Conservation (phyloP, 2,797 vertebrate genomes). For the Dendrocincla tyrannina region DNA sequence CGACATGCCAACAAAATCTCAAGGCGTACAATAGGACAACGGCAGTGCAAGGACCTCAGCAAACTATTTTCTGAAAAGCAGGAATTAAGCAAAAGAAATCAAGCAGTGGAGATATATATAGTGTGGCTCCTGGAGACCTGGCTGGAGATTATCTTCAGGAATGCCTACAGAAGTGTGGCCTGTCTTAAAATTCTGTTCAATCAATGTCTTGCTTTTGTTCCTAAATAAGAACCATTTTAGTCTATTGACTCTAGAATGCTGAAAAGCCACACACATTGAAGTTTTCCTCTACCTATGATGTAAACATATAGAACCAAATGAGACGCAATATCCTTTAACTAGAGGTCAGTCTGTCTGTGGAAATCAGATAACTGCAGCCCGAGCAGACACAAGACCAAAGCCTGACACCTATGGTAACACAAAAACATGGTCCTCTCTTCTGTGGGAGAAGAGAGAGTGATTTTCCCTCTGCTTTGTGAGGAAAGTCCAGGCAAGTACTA, state of each 20-base stretch:
- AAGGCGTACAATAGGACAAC: not conserved
- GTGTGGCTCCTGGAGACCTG: not conserved
- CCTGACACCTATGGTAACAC: not conserved
- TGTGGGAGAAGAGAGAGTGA: not conserved
- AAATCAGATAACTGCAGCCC: not conserved
- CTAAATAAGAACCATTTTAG: not conserved
- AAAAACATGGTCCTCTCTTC: no score
- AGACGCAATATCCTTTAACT: not conserved
- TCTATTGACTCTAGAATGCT: not conserved
- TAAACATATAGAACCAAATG: not conserved
- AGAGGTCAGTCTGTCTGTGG: not conserved
- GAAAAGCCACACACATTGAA: not conserved
- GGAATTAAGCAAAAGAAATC: not conserved
- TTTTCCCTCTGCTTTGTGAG: not conserved
- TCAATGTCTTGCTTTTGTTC: not conserved
- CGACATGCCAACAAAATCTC: not conserved
- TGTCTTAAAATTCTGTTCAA: not conserved
- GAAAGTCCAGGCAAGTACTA: not conserved
- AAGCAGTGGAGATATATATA: not conserved
- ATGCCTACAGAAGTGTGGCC: not conserved
- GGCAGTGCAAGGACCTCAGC: not conserved
- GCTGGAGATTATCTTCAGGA: not conserved
- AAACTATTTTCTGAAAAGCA: not conserved
- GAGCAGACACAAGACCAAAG: not conserved
- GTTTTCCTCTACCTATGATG: not conserved